Percentiles rank a stretch among this genome's conserved stretches.
Evolutionary conservation across 2,113 vertebrate genomes (phyloP).

Genomic region (Siphamia tubifer): DNA sequence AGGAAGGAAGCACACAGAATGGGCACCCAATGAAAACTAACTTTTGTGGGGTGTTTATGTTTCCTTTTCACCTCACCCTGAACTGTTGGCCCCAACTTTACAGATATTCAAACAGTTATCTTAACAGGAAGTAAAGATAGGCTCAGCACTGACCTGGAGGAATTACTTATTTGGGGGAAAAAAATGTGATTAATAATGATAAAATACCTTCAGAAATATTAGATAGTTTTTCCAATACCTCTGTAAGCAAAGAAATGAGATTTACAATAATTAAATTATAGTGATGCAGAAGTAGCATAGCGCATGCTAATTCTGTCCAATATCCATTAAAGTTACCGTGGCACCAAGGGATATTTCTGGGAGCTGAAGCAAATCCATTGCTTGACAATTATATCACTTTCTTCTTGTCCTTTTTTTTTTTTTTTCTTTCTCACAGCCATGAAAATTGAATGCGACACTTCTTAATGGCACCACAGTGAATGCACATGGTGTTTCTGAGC

Average conservation of each 20-base stretch:
- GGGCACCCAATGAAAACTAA: constrained; percentile 9
- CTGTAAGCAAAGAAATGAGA: not conserved
- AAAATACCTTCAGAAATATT: constrained; percentile 2
- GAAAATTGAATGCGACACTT: constrained; percentile 56
- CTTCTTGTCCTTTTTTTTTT: constrained; percentile 24
- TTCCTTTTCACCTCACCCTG: constrained; percentile 32
- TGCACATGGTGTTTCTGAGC: constrained; percentile 6
- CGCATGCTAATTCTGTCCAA: constrained; percentile 37
- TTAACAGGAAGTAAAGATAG: not conserved
- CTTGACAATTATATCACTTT: constrained; percentile 48
- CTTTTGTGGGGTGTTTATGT: constrained; percentile 23
- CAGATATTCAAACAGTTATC: not conserved
- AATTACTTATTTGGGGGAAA: not conserved
- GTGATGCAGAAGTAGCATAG: constrained; percentile 4
- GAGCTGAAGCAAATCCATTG: constrained; percentile 38
- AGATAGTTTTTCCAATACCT: not conserved
- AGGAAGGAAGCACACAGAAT: constrained; percentile 63
- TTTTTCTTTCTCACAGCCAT: not conserved
- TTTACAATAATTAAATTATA: constrained; percentile 34
- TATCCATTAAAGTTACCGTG: constrained; percentile 43
- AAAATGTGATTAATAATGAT: not conserved
- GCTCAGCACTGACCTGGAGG: not conserved
- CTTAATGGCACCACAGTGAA: not conserved
- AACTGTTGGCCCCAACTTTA: not conserved
- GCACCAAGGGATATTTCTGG: constrained; percentile 32